Evolutionary conservation across 2,113 vertebrate genomes (phyloP), one percentile per base, ranked within the genome.

Genomic region (Podocnemis expansa): DNA sequence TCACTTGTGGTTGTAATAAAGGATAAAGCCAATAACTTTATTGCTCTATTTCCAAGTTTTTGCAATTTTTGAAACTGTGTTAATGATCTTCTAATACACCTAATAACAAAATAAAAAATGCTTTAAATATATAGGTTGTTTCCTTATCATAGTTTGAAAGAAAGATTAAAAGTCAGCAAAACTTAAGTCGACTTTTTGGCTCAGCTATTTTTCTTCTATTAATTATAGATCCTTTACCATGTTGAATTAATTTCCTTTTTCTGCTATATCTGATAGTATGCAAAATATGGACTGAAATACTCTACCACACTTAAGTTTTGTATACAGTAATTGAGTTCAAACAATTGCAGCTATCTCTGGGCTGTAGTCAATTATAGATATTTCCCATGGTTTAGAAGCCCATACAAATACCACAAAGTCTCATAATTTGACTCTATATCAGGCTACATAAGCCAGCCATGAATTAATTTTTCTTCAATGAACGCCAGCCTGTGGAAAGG

Each of bases 11-110:
- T 96, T 93, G 81, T 89, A 90, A 93, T 88, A 85, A 83, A 80
- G 82, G 84, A 60, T 38, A 92, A 63, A 93, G 80, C 55, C n/a
- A 89, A 12, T 84, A 91, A 85, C 3, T 89, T 7, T 82, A 49
- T 38, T 85, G 27, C 70, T 96, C 2, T 92, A 82, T 88, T 96
- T 94, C 79, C 43, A 87, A n/a, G 17, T 94, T 67, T 51, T 52
- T 70, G 84, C 63, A 67, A 21, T n/a, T 84, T 88, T 89, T 52
- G 80, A 76, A 89, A 41, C 88, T 29, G 58, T 86, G 87, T 34
- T 92, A 91, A 94, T 88, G 84, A 78, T 87, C 93, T 96, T 82
- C 95, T n/a, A 96, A 82, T 93, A 73, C 43, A 87, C 82, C 54
- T 90, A 49, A 76, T 89, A 92, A 82, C 38, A 82, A 51, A 91